phyloP scores from a whole-genome alignment of 2,888 invertebrate genomes.

The Diaphora mendica region DNA sequence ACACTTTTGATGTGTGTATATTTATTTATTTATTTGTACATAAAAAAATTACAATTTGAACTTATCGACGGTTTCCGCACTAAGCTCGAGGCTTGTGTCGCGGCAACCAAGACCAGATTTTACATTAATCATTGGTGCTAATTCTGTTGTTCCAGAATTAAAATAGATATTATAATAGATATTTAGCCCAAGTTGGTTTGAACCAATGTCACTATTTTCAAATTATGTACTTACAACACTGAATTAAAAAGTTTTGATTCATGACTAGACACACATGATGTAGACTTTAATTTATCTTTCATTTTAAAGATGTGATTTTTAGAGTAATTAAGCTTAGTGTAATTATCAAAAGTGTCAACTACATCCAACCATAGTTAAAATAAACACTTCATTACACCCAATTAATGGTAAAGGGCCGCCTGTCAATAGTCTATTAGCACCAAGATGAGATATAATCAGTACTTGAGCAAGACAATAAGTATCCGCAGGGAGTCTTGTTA shows the following conservation, averaged over 20 bases:
- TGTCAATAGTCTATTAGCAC: constrained; percentile 76
- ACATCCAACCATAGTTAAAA: constrained; percentile 33
- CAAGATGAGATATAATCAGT: constrained; percentile 75
- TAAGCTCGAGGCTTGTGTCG: too few relatives aligned
- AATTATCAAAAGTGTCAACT: constrained; percentile 40
- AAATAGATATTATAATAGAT: too few relatives aligned
- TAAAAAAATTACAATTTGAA: too few relatives aligned
- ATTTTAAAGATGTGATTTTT: background rate
- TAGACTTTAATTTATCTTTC: background rate
- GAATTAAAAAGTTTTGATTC: background rate
- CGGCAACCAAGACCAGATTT: too few relatives aligned
- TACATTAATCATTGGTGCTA: too few relatives aligned
- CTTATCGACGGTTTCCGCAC: too few relatives aligned
- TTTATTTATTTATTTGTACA: too few relatives aligned
- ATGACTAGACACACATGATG: background rate
- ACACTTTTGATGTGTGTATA: too few relatives aligned
- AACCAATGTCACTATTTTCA: too few relatives aligned
- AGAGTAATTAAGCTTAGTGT: background rate
- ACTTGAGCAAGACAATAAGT: constrained; percentile 74
- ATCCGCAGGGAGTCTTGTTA: constrained; percentile 73
- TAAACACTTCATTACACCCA: constrained; percentile 52
- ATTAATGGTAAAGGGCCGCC: constrained; percentile 62
- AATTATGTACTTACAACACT: too few relatives aligned
- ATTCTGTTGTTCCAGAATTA: too few relatives aligned
- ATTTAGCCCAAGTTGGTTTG: background rate